Evolutionary conservation across 1,140 invertebrate species (phyloP).

Genomic region (Heliconius eleuchia): DNA sequence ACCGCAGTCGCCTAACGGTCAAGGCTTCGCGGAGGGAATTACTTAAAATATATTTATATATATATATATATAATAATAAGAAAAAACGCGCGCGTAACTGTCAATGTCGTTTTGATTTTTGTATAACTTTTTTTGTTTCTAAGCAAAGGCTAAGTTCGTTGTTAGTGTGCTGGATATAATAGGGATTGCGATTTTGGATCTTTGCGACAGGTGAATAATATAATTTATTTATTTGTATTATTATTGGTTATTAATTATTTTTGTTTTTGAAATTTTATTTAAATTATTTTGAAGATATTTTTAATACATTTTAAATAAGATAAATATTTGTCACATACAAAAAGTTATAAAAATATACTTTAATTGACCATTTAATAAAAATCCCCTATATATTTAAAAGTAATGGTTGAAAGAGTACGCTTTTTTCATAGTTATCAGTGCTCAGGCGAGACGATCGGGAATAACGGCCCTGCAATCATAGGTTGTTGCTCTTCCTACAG

Average conservation of each 20-base stretch:
- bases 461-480: conserved; percentile 80
- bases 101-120: conserved; percentile 50
- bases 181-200: conserved; percentile 11
- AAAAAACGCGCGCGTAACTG: conserved; percentile 65
- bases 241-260: neutral
- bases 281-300: neutral
- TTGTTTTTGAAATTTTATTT: neutral
- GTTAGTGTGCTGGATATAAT: neutral
- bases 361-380: neutral
- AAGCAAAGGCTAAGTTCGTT: neutral
- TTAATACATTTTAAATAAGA: no score
- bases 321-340: no score
- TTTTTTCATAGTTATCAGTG: conserved; percentile 61
- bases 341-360: neutral
- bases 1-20: conserved; percentile 72
- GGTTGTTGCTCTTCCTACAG: conserved; percentile 78
- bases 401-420: conserved; percentile 40
- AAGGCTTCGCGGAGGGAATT: conserved; percentile 61
- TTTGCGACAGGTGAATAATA: conserved; percentile 65
- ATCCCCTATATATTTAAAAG: conserved; percentile 26
- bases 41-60: conserved; percentile 34
- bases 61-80: conserved; percentile 45
- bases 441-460: conserved; percentile 61
- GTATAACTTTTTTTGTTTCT: conserved; percentile 36
- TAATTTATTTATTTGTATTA: conserved; percentile 39